Conservation (phyloP, 35 echinoderm and acorn worm genomes). For the Ophioderma brevispina region DNA sequence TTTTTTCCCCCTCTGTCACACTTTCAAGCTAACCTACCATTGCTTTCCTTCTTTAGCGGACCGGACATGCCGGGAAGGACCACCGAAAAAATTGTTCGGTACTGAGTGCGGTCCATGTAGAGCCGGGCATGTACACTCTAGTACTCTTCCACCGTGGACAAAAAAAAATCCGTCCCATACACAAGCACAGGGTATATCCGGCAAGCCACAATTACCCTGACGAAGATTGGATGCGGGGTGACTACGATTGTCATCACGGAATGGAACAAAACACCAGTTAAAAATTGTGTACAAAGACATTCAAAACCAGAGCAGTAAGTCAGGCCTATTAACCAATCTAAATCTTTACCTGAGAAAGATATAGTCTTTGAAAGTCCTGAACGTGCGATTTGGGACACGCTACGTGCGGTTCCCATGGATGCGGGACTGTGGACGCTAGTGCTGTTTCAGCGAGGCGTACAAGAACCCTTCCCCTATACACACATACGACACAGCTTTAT, state of each 20-base stretch:
- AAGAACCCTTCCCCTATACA: slow-evolving; percentile 91
- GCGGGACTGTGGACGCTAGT: slow-evolving; percentile 89
- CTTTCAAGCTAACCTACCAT: no score
- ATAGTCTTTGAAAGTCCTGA: background rate
- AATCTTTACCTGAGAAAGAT: background rate
- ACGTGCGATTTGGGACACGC: slow-evolving; percentile 83
- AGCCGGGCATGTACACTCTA: slow-evolving; percentile 81
- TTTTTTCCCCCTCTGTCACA: no score
- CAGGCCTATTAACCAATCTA: background rate
- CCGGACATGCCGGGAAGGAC: no score
- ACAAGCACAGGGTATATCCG: slow-evolving; percentile 71
- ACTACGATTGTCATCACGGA: no score
- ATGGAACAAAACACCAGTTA: no score
- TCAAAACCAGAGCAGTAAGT: background rate
- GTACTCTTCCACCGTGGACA: slow-evolving; percentile 81
- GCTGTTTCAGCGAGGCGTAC: slow-evolving; percentile 87
- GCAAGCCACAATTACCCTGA: background rate
- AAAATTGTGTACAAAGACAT: no score
- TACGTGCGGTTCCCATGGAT: slow-evolving; percentile 84
- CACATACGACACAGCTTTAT: slow-evolving; percentile 85
- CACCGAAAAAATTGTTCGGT: no score
- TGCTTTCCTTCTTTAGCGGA: no score
- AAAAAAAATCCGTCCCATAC: slow-evolving; percentile 85
- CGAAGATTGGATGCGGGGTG: no score
- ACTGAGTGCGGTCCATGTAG: slow-evolving; percentile 75